Percentiles rank a stretch among this genome's conserved stretches.
Evolutionary conservation across 2,888 invertebrate species (phyloP).

Genomic region (Brachyptera risi): DNA sequence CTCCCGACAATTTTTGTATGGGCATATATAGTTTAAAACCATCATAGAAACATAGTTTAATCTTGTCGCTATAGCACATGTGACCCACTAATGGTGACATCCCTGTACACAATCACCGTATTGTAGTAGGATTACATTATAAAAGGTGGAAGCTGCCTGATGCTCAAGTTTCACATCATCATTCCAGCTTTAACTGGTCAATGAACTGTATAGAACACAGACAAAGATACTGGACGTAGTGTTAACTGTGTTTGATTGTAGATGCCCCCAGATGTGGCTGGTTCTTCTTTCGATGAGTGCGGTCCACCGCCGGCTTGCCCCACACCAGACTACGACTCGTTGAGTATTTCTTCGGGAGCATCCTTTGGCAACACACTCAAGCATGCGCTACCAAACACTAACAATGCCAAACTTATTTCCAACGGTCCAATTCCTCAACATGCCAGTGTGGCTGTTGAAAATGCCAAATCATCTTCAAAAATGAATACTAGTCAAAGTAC

Average conservation of each 20-base stretch:
- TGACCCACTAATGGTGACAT: too few relatives aligned
- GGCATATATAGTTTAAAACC: too few relatives aligned
- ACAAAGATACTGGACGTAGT: neutral
- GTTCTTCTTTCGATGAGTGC: constrained; percentile 2
- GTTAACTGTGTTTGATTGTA: neutral
- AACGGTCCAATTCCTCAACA: neutral
- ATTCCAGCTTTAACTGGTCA: too few relatives aligned
- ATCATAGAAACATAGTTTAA: too few relatives aligned
- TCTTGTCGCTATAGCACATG: too few relatives aligned
- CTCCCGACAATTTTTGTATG: too few relatives aligned
- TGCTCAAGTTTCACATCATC: too few relatives aligned
- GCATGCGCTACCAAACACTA: neutral
- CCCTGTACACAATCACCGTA: too few relatives aligned
- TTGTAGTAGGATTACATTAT: too few relatives aligned
- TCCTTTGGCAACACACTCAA: neutral
- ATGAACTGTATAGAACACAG: too few relatives aligned
- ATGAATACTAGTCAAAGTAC: neutral
- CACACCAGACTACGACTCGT: constrained; percentile 53
- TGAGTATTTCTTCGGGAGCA: constrained; percentile 41
- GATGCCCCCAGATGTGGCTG: constrained; percentile 22
- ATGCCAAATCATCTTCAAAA: neutral
- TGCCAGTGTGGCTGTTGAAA: neutral
- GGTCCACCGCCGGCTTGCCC: constrained; percentile 48
- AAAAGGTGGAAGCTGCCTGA: too few relatives aligned
- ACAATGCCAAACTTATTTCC: neutral